Base-by-base conservation (phyloP, 1,140 invertebrate species). In the Meloidogyne hapla region DNA sequence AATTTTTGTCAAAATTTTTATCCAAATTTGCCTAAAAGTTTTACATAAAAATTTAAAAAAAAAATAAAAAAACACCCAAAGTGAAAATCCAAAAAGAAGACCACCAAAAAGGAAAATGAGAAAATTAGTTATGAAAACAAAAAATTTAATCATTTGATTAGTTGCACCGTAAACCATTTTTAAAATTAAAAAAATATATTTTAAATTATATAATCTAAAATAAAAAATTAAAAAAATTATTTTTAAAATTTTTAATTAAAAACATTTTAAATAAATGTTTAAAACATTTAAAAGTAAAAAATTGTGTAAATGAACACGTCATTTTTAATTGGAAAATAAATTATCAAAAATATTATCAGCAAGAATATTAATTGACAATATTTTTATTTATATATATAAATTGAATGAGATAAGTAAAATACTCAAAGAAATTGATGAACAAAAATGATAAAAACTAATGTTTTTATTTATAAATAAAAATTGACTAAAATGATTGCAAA, bases 51-150 rank as follows among this genome's bases (percentile, higher is more conserved):
- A 45, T 21, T 28, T 74, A 28, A 25, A 70, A 26, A 63, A 42
- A 23, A n/a, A 21, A 71, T 48, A n/a, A 8, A n/a, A 76, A 26
- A n/a, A 65, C 42, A 75, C 84, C 84, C 84, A 85, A 13, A 85
- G 74, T 10, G 84, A 86, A 77, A 85, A 84, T 6, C 79, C 84
- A 56, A 83, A 86, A 40, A 87, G 78, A 1, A 87, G 64, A 5
- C 65, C 82, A 4, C 85, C 85, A 61, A 87, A 83, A 18, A 87
- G 67, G 66, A 85, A 86, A 56, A 86, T 79, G 28, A 86, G 65
- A 26, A 86, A 79, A 70, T 87, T 86, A 13, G 79, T 62, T 28
- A 83, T 26, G 42, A 86, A 85, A 64, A 86, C 80, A 18, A 87
- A 63, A 25, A 83, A 81, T 68, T 87, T 86, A 45, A 86, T 74